Evolutionary conservation across 2,888 invertebrate species (phyloP), one percentile per base, ranked within the genome.

Genomic region (Phaedon cochleariae): DNA sequence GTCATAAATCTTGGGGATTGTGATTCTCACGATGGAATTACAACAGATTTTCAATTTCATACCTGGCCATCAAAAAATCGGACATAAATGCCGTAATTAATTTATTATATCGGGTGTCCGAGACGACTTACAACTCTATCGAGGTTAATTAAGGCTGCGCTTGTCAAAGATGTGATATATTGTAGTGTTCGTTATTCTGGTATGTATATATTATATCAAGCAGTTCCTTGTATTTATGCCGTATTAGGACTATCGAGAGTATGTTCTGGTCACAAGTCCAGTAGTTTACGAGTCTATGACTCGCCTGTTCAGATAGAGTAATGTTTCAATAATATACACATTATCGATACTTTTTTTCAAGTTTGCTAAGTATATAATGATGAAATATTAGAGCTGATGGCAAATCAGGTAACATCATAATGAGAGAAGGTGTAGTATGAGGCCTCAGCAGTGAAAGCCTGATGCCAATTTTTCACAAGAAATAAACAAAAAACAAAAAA

Each of bases 91-190:
- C 69, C 59, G 54, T 67, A 66, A 69, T 69, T 69, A 69, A 71
- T 71, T 70, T 70, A 68, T 68, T 67, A 49, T 57, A 62, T 61
- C 52, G 41, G 37, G 55, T 59, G 64, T 65, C 61, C 67, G 65
- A 60, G 62, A 67, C 48, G 65, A 67, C 65, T 69, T 69, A 71
- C 71, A 73, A 73, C 73, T 70, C 66, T 65, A 73, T 73, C 69
- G 64, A 63, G 67, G 64, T 70, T 71, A 73, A 73, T 73, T 71
- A 70, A 70, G 67, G 67, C 64, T 62, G 64, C 67, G 52, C 29
- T 68, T 68, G 73, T 71, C 71, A 70, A 66, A 71, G 29, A 34
- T n/a, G 70, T 73, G 73, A 73, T 71, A 71, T 71, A 73, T 69
- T 65, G 65, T 51, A 59, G 54, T 70, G 70, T 70, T 70, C 65